These are phyloP conservation scores for Meandrusa payeni DNA, from an alignment of 2,888 invertebrate genomes.

Conservation along the genomic window DNA sequence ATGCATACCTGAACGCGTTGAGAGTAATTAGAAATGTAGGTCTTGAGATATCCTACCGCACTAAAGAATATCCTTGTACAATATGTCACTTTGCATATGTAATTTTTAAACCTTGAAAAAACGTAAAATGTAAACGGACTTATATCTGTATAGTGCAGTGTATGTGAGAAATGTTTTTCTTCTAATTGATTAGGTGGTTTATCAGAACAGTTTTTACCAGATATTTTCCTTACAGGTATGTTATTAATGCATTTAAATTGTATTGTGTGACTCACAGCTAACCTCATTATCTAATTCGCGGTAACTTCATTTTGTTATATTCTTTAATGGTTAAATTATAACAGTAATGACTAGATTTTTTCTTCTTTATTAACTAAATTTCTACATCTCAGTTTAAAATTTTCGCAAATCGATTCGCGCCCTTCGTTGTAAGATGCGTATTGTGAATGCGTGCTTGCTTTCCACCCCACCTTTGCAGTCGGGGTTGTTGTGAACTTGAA, in stretches of 20 bases:
- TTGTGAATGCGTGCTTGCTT: constrained; percentile 39
- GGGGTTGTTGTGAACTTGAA: constrained; percentile 70
- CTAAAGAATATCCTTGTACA: constrained; percentile 62
- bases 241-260: constrained; percentile 42
- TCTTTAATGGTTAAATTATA: constrained; percentile 9
- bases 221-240: constrained; percentile 38
- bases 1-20: background rate
- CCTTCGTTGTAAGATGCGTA: constrained; percentile 35
- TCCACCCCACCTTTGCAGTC: constrained; percentile 42
- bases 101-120: constrained; percentile 12
- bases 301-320: constrained; percentile 13
- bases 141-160: constrained; percentile 13
- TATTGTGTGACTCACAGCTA: constrained; percentile 29
- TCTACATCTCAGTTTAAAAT: background rate
- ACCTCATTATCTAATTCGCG: constrained; percentile 21
- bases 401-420: constrained; percentile 35
- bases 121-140: background rate
- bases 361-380: too few species aligned
- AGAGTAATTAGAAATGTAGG: constrained; percentile 26
- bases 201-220: constrained; percentile 42
- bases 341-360: background rate
- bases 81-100: constrained; percentile 47
- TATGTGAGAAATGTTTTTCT: constrained; percentile 34
- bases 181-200: too few species aligned
- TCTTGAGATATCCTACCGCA: constrained; percentile 47